Evolutionary conservation across 2,888 invertebrate species (phyloP), one percentile per base, ranked within the genome.

Genomic region (Sinopyrophorus schimmeli): DNA sequence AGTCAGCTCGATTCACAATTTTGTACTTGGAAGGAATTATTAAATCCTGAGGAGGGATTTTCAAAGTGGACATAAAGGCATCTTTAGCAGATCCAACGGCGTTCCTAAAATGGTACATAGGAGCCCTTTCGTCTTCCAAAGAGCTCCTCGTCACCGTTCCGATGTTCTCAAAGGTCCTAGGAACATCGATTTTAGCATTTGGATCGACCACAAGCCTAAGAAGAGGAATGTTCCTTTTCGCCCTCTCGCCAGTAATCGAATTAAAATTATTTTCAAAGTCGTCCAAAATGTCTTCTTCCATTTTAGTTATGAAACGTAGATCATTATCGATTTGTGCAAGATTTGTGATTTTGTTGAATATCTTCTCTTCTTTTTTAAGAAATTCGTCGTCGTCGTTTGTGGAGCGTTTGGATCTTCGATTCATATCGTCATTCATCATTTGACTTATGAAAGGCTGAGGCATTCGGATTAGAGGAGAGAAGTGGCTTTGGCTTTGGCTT

Each of bases 141-240:
- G 68, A 61, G 17, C 68, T 63, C 47, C 62, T 69, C 0, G 69
- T 63, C 3, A 68, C 66, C 0, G 66, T 62, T 3, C 72, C 73
- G 3, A 65, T 53, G 42, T 73, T 73, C 46, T 71, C 70, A 16
- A 72, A 51, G 0, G 73, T 72, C 61, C 70, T 70, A n/a, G 67
- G 61, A 27, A 73, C 57, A 51, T 74, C 71, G 1, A 74, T 37
- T 53, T 64, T 66, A 2, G 62, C 57, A 17, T 62, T 63, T 3
- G 71, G 73, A 55, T 73, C 69, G 3, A 54, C 38, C 10, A 58
- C 40, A 24, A 66, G 44, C 11, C 54, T 47, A 7, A 60, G 28
- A 9, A 63, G 21, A 3, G 61, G 62, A 4, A 53, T 31, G 2
- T 55, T 49, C 6, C 60, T 50, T 43, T 57, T 58, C 1, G 5